Base-by-base conservation (phyloP, 2,888 invertebrate species). In the Tetragnatha montana region DNA sequence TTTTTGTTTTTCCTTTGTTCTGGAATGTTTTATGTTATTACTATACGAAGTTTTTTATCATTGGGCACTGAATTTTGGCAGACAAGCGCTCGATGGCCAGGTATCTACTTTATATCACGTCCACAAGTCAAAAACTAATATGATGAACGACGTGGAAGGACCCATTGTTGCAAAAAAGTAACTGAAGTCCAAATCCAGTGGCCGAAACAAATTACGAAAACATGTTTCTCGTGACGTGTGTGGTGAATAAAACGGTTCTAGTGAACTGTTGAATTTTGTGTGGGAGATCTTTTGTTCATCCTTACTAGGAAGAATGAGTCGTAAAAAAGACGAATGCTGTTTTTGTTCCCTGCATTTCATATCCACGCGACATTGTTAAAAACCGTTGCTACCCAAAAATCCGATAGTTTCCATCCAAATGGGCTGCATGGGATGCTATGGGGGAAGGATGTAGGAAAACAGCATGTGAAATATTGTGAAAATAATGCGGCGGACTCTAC, bases 261-360 rank as follows among this genome's bases (percentile, higher is more conserved):
- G 60, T 60, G 60, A 60, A 60, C 60, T 60, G 60, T 60, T 60
- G 60, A 60, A 60, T 60, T 60, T 60, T 60, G 60, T 60, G 60
- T 60, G 60, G 60, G 60, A 60, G 60, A 60, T 17, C 60, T 60
- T 60, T 60, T 60, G 60, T 60, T 12, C 12, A 60, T 4, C 60
- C 60, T 17, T 17, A 60, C 60, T 10, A 12, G 17, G 17, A 60
- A 60, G 60, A 60, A 60, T 60, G 60, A 60, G 60, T 60, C 60
- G 60, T 60, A 60, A 60, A 60, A 60, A 60, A 60, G 60, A 60
- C 60, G 60, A 60, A 60, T 60, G 60, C 14, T 3, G 60, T 60
- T 60, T 60, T 60, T 60, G 60, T 60, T 10, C 60, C 35, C 35
- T 35, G 35, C 35, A 35, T 35, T 35, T 35, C 35, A 35, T 35